A percentile compares a stretch with the other conserved stretches of the same genome.
These are phyloP conservation scores for Doris montereyensis DNA, from an alignment of 2,888 invertebrate species.

Conservation along the genomic window DNA sequence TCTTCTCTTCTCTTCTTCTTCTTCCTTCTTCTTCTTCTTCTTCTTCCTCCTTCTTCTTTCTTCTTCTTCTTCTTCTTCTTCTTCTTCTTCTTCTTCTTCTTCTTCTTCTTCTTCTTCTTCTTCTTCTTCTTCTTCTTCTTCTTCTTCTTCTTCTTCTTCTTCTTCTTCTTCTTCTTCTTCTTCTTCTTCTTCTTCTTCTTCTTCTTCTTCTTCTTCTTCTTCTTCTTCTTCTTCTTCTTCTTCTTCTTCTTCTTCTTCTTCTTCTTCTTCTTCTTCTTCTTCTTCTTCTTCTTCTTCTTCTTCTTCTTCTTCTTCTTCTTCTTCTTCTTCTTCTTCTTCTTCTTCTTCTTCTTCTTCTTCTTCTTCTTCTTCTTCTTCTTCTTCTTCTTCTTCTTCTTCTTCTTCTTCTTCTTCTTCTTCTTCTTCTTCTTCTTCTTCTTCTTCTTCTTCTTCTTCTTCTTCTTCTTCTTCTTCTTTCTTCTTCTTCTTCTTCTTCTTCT, in stretches of 20 bases:
- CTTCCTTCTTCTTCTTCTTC: neutral
- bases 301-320: conserved; percentile 22
- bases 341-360: conserved; percentile 27
- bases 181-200: neutral
- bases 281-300: conserved; percentile 13
- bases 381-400: conserved; percentile 10
- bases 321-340: conserved; percentile 27
- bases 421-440: neutral
- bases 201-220: neutral
- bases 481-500: conserved; percentile 6
- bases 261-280: too few relatives aligned
- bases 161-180: neutral
- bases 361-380: conserved; percentile 24
- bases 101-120: conserved; percentile 23
- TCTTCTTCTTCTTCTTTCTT: too few relatives aligned
- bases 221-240: neutral
- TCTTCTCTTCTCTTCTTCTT: conserved; percentile 1
- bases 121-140: conserved; percentile 22
- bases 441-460: conserved; percentile 10
- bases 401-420: neutral
- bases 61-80: neutral
- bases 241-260: neutral
- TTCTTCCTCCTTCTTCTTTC: neutral
- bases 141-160: conserved; percentile 1
- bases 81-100: neutral